Evolutionary conservation across 2,797 vertebrate species (phyloP).

Genomic region (Clarias laeviceps): DNA sequence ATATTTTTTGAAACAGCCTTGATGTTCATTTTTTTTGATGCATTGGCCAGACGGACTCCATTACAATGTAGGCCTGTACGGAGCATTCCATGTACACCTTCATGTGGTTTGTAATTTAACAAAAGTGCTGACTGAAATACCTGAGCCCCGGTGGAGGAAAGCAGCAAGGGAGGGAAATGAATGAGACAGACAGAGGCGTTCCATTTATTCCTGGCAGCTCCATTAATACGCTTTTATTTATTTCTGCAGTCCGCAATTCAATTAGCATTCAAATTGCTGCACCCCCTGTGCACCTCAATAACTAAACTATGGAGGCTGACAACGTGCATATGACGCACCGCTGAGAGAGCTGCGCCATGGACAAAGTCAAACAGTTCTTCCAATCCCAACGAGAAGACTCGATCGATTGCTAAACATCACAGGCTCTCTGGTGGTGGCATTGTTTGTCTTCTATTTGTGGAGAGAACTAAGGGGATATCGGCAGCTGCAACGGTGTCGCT

Average conservation of each 20-base stretch:
- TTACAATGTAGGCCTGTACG: not conserved
- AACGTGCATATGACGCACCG: not conserved
- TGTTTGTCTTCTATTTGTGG: slow-evolving; percentile 44
- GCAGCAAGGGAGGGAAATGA: not conserved
- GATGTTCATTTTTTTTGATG: not conserved
- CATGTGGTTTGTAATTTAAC: slow-evolving; percentile 34
- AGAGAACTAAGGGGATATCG: not conserved
- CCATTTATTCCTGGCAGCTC: slow-evolving; percentile 5
- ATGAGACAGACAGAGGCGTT: not conserved
- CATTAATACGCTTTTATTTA: slow-evolving; percentile 43
- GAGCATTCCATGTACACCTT: slow-evolving; percentile 1
- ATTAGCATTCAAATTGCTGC: slow-evolving; percentile 43
- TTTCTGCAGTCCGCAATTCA: slow-evolving; percentile 16
- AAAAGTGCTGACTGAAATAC: slow-evolving; percentile 32
- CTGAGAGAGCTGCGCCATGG: slow-evolving; percentile 3
- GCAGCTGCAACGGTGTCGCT: slow-evolving; percentile 5
- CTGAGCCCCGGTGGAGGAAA: not conserved
- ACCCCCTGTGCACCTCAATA: slow-evolving; percentile 18
- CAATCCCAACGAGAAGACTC: slow-evolving; percentile 20
- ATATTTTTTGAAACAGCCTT: not conserved
- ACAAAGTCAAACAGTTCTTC: slow-evolving; percentile 51
- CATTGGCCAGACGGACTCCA: not conserved
- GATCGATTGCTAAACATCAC: slow-evolving; percentile 42
- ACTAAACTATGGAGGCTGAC: not conserved
- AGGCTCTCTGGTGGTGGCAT: slow-evolving; percentile 38